These are phyloP conservation scores for Pseudolaguvia tuberculata DNA, from an alignment of 2,113 vertebrate genomes.

Conservation along the genomic window DNA sequence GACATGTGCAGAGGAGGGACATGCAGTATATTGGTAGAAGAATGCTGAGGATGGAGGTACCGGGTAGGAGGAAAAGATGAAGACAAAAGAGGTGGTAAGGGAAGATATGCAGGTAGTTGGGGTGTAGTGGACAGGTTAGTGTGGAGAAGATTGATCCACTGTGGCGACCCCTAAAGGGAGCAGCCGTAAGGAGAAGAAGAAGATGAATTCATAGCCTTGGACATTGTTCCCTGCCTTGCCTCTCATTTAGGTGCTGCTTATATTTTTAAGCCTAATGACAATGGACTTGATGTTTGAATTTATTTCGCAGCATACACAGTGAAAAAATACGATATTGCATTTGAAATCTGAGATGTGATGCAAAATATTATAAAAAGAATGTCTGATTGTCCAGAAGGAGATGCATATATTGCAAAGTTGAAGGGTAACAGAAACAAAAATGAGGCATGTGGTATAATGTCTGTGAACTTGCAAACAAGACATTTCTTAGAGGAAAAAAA, in stretches of 20 bases:
- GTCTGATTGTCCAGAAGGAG: neutral
- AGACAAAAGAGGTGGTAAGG: no score
- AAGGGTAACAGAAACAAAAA: slow-evolving; percentile 2
- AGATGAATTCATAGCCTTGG: neutral
- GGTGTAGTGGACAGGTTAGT: no score
- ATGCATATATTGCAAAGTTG: neutral
- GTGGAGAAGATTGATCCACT: no score
- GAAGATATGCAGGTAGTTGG: no score
- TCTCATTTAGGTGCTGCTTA: neutral
- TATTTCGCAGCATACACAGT: neutral
- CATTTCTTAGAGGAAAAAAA: slow-evolving; percentile 3
- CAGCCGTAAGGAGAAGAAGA: no score
- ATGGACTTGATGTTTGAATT: neutral
- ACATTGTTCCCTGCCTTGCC: neutral
- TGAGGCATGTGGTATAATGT: slow-evolving; percentile 4
- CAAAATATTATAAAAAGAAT: neutral
- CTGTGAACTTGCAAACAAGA: slow-evolving; percentile 23
- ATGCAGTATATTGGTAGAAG: no score
- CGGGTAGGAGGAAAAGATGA: no score
- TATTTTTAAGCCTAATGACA: neutral
- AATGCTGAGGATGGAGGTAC: no score
- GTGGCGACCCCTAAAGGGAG: no score
- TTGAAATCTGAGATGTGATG: neutral
- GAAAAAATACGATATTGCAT: neutral
- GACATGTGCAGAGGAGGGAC: no score